These are phyloP conservation scores for Okamejei kenojei DNA, from an alignment of 2,797 vertebrate genomes.

Conservation along the genomic window DNA sequence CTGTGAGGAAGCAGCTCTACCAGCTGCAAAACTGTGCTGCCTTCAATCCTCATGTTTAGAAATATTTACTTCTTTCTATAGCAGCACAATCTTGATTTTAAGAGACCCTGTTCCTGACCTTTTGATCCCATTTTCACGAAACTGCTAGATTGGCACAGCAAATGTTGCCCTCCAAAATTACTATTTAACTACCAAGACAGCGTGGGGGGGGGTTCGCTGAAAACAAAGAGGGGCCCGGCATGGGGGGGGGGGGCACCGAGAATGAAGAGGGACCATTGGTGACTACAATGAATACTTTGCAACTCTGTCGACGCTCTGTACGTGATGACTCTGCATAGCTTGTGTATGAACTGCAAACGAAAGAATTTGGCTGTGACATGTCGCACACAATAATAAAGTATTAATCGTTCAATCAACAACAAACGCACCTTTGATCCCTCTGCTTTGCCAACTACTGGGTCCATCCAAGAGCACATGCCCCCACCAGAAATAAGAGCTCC, in stretches of 20 bases:
- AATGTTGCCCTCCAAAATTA: neutral
- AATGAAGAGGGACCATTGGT: no score
- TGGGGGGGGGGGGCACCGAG: no score
- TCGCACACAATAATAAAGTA: no score
- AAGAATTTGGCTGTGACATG: no score
- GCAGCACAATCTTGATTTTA: neutral
- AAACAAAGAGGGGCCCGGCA: neutral
- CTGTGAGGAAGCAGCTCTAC: no score
- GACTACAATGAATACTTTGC: no score
- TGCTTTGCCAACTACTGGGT: neutral
- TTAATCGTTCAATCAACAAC: no score
- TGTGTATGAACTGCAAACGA: no score
- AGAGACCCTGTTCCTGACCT: neutral
- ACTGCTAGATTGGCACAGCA: neutral
- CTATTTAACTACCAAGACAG: neutral
- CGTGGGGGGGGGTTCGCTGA: no score
- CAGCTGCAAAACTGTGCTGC: neutral
- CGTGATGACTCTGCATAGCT: no score
- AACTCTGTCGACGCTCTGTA: no score
- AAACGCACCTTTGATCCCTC: neutral
- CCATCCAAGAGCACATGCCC: neutral
- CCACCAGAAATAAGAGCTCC: no score
- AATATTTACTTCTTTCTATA: neutral
- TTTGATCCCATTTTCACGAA: neutral
- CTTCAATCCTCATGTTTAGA: neutral